phyloP scores from a whole-genome alignment of 2,797 vertebrate genomes.

The Parotocinclus haroldoi region DNA sequence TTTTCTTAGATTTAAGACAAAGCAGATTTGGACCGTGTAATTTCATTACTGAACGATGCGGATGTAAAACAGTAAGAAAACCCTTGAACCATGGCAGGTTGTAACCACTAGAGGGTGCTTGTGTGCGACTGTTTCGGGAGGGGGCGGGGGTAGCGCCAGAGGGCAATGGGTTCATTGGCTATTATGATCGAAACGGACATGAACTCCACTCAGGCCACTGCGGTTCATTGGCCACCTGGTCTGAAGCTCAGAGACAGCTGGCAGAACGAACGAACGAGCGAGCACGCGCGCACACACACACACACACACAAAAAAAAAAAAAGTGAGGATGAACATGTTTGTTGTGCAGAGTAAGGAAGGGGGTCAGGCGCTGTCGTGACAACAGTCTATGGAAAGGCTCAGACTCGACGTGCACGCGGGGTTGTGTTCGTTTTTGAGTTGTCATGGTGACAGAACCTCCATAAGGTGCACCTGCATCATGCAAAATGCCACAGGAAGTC shows the following conservation, averaged over 20 bases:
- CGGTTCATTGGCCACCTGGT: conserved; percentile 78
- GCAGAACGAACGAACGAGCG: conserved; percentile 59
- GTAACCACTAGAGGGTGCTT: conserved; percentile 63
- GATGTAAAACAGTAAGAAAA: neutral
- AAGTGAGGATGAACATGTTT: conserved; percentile 46
- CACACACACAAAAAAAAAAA: conserved; percentile 12
- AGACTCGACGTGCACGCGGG: conserved; percentile 55
- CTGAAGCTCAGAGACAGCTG: conserved; percentile 76
- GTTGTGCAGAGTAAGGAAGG: conserved; percentile 55
- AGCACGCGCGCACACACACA: conserved; percentile 31
- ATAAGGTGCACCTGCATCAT: conserved; percentile 72
- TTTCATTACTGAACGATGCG: neutral
- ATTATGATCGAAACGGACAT: conserved; percentile 77
- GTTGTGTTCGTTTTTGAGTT: conserved; percentile 30
- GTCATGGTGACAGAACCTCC: conserved; percentile 65
- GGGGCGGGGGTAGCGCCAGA: conserved; percentile 54
- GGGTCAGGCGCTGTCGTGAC: conserved; percentile 72
- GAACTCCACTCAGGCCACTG: conserved; percentile 74
- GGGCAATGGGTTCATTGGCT: conserved; percentile 77
- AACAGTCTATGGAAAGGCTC: conserved; percentile 67
- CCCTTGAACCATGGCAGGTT: neutral
- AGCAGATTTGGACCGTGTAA: neutral
- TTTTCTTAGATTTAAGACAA: too few relatives aligned
- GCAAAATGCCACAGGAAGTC: conserved; percentile 68
- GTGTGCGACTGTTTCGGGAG: conserved; percentile 30